These are phyloP conservation scores for Chelonoidis abingdonii DNA, from an alignment of 2,113 vertebrate genomes.

Conservation along the genomic window DNA sequence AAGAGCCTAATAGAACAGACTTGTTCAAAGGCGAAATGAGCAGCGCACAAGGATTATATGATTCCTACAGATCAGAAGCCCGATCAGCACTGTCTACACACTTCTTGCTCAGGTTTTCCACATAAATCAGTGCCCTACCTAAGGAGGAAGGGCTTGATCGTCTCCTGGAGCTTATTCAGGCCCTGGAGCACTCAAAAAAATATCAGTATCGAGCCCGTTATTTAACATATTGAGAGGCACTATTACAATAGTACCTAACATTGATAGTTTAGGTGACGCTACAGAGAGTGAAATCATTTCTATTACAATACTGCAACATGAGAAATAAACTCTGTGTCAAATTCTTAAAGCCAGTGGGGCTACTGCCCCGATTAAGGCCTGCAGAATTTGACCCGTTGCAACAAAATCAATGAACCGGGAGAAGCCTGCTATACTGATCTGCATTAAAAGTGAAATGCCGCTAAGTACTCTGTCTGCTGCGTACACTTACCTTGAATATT, in stretches of 20 bases:
- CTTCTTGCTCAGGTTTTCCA: neutral
- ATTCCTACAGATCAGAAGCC: neutral
- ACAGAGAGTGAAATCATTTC: neutral
- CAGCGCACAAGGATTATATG: neutral
- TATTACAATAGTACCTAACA: neutral
- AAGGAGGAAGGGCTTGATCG: neutral
- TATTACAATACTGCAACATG: rapidly evolving
- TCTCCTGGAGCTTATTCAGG: neutral
- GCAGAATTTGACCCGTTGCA: neutral
- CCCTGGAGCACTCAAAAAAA: neutral
- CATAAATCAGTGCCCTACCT: neutral
- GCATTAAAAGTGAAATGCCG: neutral
- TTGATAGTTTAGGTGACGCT: rapidly evolving
- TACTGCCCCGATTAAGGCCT: neutral
- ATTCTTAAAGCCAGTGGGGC: neutral
- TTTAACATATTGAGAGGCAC: too few relatives aligned
- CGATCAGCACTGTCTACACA: too few relatives aligned
- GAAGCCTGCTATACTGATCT: neutral
- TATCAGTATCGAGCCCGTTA: neutral
- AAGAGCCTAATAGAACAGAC: neutral
- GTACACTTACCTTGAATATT: neutral
- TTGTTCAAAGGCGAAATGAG: neutral
- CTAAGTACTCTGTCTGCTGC: neutral
- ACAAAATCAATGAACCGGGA: neutral
- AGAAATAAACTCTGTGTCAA: neutral